Base-by-base conservation (phyloP, 92 coral and sea anemone genomes). In the Umimayanthus chanpuru region DNA sequence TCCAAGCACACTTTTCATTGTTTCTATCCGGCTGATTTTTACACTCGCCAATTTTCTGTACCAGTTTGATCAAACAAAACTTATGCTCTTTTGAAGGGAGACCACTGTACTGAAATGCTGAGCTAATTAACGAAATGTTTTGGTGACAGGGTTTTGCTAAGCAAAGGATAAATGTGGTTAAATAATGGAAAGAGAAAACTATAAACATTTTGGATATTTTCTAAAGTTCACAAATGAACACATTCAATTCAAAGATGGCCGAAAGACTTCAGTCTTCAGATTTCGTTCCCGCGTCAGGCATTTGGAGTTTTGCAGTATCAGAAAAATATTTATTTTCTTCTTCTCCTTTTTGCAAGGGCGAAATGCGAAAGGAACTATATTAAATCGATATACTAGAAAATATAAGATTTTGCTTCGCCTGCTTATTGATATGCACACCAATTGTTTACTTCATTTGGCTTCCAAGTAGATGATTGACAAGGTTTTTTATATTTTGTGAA, bases 21-120 rank as follows among this genome's bases (percentile, higher is more conserved):
- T 75, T 75, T 75, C 44, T 43, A 21, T 75, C 49, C 79, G 79
- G 79, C 79, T 75, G 79, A 75, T 75, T 44, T 78, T 44, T 72
- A 72, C 76, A 32, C 76, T 72, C 20, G 76, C 6, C 15, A 28
- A 5, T 29, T 29, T 55, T 29, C 2, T 64, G 7, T 29, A 55
- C 28, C 12, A 3, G 26, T 16, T 80, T 7, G 72, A 36, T 81
- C 58, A 65, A 64, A 43, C 11, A 81, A 66, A 79, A 9, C 38
- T 26, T 43, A 8, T 36, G 30, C 76, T 65, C 66, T 74, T 36
- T 38, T 75, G 36, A 14, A 39, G 20, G 2, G 11, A 53, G 18
- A 53, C 18, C 20, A 75, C 79, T 4, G 5, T 41, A 36, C 9
- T 9, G 29, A 65, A 66, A 10, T 26, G 5, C 36, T 26, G 53